A percentile compares a stretch with the other conserved stretches of the same genome.
These are phyloP conservation scores for Scaptomyza hsui DNA, from an alignment of 1,140 invertebrate species.

Conservation along the genomic window DNA sequence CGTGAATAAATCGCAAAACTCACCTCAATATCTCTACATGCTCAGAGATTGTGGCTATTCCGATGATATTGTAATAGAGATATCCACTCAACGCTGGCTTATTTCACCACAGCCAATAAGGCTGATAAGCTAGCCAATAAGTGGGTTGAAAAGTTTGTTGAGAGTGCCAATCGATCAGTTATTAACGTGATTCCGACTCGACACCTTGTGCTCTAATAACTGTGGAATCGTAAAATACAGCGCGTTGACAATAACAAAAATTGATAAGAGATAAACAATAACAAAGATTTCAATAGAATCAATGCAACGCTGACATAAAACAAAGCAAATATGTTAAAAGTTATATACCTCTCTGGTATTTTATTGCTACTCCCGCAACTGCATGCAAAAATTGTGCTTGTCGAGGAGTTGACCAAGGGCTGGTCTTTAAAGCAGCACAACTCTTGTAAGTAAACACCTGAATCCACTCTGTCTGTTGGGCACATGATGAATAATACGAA, in stretches of 20 bases:
- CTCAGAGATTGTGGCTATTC: background rate
- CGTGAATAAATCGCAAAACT: background rate
- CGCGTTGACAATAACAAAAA: background rate
- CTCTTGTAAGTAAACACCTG: slow-evolving; percentile 79
- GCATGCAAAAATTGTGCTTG: slow-evolving; percentile 48
- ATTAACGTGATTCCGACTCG: slow-evolving; percentile 34
- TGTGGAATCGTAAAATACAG: slow-evolving; percentile 1
- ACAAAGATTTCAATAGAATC: slow-evolving; percentile 30
- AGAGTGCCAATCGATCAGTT: slow-evolving; percentile 36
- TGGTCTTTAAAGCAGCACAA: slow-evolving; percentile 83
- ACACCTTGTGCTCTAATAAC: slow-evolving; percentile 18
- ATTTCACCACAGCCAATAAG: slow-evolving; percentile 38
- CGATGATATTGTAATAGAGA: slow-evolving; percentile 3
- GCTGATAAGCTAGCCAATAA: slow-evolving; percentile 36
- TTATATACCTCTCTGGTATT: slow-evolving; percentile 12
- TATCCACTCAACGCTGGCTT: background rate
- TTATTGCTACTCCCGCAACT: background rate
- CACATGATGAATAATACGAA: slow-evolving; percentile 11
- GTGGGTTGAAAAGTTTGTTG: slow-evolving; percentile 25
- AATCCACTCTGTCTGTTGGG: background rate
- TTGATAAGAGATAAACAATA: slow-evolving; percentile 58
- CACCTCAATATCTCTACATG: background rate
- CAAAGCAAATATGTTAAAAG: slow-evolving; percentile 36
- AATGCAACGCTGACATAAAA: slow-evolving; percentile 10
- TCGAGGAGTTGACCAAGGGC: slow-evolving; percentile 64